Evolutionary conservation across 2,113 vertebrate genomes (phyloP), one percentile per base, ranked within the genome.

Genomic region (Balaeniceps rex): DNA sequence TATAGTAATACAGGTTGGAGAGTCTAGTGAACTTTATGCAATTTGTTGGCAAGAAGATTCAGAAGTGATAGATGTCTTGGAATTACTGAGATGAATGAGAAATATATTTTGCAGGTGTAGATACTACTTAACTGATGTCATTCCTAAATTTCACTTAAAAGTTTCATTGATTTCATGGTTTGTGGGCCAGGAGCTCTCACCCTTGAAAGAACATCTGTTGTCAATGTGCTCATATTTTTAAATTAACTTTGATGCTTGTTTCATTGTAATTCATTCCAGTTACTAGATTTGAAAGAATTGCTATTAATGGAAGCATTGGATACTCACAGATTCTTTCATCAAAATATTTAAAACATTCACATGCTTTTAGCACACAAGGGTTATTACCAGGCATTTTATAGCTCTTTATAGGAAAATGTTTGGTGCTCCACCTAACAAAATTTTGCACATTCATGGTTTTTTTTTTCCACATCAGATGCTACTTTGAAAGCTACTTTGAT

Each of bases 191-290:
- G 74, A 84, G 70, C 38, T 76, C 79, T 86, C 70, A 66, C 38
- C 77, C 57, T 69, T 95, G 38, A 82, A 87, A 79, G 81, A 93
- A 71, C 26, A 83, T 68, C 87, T 95, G 75, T 83, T 94, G 78
- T 93, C 85, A 93, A n/a, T 79, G 69, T 47, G 33, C n/a, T 90
- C 21, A 10, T 94, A 46, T 87, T 90, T 85, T 83, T 47, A 55
- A 42, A 71, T 68, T 85, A 38, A 33, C 19, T 84, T 79, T 87
- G 89, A 84, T 85, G 36, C 7, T 78, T 78, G 64, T 80, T 94
- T 83, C 40, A 33, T 58, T 90, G 70, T 88, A 69, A 79, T 76
- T 89, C 49, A 68, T 83, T 74, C 15, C 49, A 57, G 16, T 80
- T 79, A 68, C 3, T 89, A 34, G 49, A 51, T 71, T 84, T 79